phyloP scores from a whole-genome alignment of 2,888 invertebrate species.

The Sylvicola fuscatus region DNA sequence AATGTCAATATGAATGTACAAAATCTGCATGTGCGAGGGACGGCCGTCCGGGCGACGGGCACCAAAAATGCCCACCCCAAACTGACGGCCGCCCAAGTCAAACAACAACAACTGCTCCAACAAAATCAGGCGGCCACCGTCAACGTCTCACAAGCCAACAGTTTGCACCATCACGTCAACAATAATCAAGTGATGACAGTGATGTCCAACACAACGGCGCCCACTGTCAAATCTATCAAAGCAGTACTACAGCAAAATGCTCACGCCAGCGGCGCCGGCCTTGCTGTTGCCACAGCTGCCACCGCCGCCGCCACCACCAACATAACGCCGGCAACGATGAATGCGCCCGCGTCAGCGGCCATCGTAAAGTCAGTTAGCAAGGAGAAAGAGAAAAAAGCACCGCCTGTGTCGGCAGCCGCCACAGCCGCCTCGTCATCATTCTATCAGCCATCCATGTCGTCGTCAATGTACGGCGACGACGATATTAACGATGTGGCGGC shows the following conservation, averaged over 20 bases:
- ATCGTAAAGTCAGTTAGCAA: constrained; percentile 34
- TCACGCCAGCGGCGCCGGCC: constrained; percentile 12
- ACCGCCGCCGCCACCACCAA: constrained; percentile 8
- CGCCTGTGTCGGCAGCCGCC: constrained; percentile 23
- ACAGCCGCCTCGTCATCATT: constrained; percentile 21
- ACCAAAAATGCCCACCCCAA: background rate
- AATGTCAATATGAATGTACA: too few relatives aligned
- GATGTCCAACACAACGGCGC: constrained; percentile 7
- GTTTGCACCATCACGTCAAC: constrained; percentile 2
- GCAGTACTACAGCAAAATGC: constrained; percentile 2
- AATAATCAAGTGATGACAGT: background rate
- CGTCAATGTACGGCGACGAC: constrained; percentile 53
- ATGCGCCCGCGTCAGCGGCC: constrained; percentile 11
- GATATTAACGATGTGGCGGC: constrained; percentile 98
- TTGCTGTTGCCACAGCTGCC: constrained; percentile 12
- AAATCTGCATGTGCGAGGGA: constrained; percentile 20
- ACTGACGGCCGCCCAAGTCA: constrained; percentile 10
- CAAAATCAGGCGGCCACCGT: constrained; percentile 1
- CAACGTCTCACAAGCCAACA: constrained; percentile 10
- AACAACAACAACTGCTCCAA: constrained; percentile 8
- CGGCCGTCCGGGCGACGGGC: constrained; percentile 7
- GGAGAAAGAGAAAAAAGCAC: constrained; percentile 55
- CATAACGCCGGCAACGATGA: constrained; percentile 9
- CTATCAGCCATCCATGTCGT: constrained; percentile 20
- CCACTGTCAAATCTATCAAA: constrained; percentile 15